phyloP scores from a whole-genome alignment of 2,113 vertebrate species.

The Amphiprion percula region DNA sequence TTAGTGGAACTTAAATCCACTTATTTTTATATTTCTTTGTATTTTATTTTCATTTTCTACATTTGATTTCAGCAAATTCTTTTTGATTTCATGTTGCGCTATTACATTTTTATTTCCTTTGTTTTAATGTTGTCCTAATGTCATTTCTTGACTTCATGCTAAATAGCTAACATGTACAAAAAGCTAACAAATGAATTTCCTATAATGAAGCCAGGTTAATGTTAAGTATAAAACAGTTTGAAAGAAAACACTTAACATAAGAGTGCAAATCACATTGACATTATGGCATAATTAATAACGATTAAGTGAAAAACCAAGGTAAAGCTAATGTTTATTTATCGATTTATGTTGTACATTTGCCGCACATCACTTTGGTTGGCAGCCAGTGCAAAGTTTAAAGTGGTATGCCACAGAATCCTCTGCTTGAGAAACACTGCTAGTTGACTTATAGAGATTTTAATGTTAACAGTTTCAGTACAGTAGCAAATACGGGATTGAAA shows the following conservation, averaged over 20 bases:
- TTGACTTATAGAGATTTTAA: background rate
- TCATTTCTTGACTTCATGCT: no score
- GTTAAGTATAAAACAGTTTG: no score
- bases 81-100: no score
- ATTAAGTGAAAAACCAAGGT: background rate
- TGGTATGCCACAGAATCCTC: background rate
- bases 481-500: background rate
- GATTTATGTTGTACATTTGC: constrained; percentile 38
- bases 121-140: no score
- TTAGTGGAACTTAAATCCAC: background rate
- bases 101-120: no score
- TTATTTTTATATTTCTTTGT: background rate
- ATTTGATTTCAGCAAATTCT: background rate
- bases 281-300: background rate
- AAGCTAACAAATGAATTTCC: no score
- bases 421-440: background rate
- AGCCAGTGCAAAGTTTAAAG: constrained; percentile 22
- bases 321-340: constrained; percentile 26
- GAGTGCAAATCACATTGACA: no score
- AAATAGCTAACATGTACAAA: no score
- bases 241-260: no score
- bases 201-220: no score
- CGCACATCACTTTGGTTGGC: constrained; percentile 16
- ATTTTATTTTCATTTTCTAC: background rate
- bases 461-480: background rate